Evolutionary conservation across 2,797 vertebrate species (phyloP).

Genomic region (Microtus obscurus): DNA sequence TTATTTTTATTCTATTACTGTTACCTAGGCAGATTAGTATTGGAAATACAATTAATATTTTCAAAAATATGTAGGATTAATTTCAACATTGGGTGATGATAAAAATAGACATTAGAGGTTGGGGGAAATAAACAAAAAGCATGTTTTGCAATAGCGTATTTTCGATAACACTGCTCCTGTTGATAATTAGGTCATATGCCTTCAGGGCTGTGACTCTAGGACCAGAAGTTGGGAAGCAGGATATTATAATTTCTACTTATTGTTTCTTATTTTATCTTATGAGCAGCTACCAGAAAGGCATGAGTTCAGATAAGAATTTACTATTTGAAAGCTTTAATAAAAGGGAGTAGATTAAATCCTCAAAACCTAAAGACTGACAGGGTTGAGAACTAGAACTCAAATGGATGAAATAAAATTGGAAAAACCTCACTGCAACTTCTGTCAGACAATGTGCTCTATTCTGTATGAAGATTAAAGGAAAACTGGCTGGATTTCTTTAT

Average conservation of each 20-base stretch:
- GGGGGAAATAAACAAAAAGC: not conserved
- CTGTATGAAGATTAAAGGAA: constrained; percentile 58
- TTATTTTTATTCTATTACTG: not conserved
- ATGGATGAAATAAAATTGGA: constrained; percentile 27
- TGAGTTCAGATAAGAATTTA: constrained; percentile 49
- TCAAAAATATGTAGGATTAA: constrained; percentile 24
- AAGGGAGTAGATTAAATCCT: constrained; percentile 38
- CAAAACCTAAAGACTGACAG: constrained; percentile 6
- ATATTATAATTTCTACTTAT: constrained; percentile 26
- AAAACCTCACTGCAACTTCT: constrained; percentile 35
- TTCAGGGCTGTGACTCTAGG: not conserved
- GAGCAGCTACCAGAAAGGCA: constrained; percentile 25
- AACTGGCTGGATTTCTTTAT: constrained; percentile 5
- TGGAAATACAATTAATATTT: not conserved
- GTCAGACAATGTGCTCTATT: not conserved
- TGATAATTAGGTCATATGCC: not conserved
- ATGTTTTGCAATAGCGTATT: not conserved
- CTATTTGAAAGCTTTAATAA: constrained; percentile 19
- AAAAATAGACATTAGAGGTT: constrained; percentile 22
- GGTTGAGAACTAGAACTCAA: constrained; percentile 35
- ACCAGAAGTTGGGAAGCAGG: constrained; percentile 15
- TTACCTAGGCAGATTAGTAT: constrained; percentile 22
- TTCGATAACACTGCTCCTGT: not conserved
- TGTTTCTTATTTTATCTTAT: constrained; percentile 51
- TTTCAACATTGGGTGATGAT: not conserved